phyloP scores from a whole-genome alignment of 2,888 invertebrate species.

The Phoronis australis region DNA sequence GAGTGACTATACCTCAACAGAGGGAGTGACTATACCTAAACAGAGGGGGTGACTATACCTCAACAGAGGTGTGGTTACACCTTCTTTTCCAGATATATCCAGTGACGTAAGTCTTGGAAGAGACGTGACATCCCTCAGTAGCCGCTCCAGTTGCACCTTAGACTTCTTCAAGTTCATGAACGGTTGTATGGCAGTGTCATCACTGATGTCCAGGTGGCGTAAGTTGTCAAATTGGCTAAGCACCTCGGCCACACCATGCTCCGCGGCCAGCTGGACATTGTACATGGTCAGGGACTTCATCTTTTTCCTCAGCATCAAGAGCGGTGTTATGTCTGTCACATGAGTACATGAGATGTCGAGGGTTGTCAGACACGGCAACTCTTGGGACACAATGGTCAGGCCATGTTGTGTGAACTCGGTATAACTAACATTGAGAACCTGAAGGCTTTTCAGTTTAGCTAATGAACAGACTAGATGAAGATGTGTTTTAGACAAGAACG shows the following conservation, averaged over 20 bases:
- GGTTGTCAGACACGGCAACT: slow-evolving; percentile 61
- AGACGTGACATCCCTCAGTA: slow-evolving; percentile 31
- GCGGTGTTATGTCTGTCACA: slow-evolving; percentile 61
- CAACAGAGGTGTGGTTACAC: slow-evolving; percentile 55
- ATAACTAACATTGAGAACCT: slow-evolving; percentile 61
- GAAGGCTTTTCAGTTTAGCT: slow-evolving; percentile 61
- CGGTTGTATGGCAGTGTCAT: slow-evolving; percentile 55
- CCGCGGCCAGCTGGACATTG: slow-evolving; percentile 55
- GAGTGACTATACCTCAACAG: too few species aligned
- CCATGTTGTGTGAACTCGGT: slow-evolving; percentile 67
- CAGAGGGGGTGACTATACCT: too few species aligned
- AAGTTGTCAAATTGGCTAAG: slow-evolving; percentile 57
- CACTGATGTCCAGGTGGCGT: slow-evolving; percentile 60
- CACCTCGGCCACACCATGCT: slow-evolving; percentile 54
- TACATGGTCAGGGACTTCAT: slow-evolving; percentile 62
- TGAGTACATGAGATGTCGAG: slow-evolving; percentile 65
- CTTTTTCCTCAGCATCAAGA: slow-evolving; percentile 58
- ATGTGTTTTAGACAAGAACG: slow-evolving; percentile 61
- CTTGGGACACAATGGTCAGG: slow-evolving; percentile 63
- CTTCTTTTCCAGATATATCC: slow-evolving; percentile 64
- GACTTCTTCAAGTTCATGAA: slow-evolving; percentile 55
- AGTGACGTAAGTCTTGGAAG: slow-evolving; percentile 60
- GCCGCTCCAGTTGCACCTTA: slow-evolving; percentile 30
- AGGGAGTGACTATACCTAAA: too few species aligned
- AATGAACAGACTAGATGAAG: slow-evolving; percentile 59